Conservation (phyloP, 2,888 invertebrate species). For the Deladenus siricidicola region DNA sequence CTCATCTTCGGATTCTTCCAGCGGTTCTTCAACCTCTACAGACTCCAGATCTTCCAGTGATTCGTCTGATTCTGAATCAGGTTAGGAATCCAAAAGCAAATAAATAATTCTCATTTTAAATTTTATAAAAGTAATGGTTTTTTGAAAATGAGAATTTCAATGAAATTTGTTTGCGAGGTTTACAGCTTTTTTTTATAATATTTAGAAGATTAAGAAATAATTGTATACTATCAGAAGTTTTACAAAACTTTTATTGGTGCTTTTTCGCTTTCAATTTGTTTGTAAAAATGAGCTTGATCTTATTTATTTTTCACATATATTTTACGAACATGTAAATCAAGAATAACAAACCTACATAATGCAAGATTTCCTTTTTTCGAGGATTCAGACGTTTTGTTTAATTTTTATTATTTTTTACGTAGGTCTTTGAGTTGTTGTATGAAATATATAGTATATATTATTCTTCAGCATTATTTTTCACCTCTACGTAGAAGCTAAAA, state of each 20-base stretch:
- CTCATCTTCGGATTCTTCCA: slow-evolving; percentile 27
- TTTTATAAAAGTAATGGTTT: neutral
- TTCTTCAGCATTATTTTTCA: too few species aligned
- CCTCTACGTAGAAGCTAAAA: too few species aligned
- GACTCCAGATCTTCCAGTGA: slow-evolving; percentile 28
- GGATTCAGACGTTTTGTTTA: too few species aligned
- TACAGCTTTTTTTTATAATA: too few species aligned
- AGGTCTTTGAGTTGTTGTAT: too few species aligned
- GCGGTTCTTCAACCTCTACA: slow-evolving; percentile 25
- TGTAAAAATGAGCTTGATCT: neutral
- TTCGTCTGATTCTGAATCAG: slow-evolving; percentile 32
- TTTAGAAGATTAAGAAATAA: too few species aligned
- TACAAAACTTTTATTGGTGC: neutral
- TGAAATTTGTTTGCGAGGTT: neutral
- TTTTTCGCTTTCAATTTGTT: neutral
- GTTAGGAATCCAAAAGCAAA: slow-evolving; percentile 15
- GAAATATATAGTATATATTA: too few species aligned
- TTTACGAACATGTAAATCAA: neutral
- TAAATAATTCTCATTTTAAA: too few species aligned
- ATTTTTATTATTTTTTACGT: too few species aligned
- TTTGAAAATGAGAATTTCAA: neutral
- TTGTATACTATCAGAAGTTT: too few species aligned
- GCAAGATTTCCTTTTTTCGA: too few species aligned
- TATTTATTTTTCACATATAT: neutral
- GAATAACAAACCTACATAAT: too few species aligned